A percentile compares a stretch with the other conserved stretches of the same genome.
Conservation (phyloP, 2,888 invertebrate species). For the Eilema sororculum region DNA sequence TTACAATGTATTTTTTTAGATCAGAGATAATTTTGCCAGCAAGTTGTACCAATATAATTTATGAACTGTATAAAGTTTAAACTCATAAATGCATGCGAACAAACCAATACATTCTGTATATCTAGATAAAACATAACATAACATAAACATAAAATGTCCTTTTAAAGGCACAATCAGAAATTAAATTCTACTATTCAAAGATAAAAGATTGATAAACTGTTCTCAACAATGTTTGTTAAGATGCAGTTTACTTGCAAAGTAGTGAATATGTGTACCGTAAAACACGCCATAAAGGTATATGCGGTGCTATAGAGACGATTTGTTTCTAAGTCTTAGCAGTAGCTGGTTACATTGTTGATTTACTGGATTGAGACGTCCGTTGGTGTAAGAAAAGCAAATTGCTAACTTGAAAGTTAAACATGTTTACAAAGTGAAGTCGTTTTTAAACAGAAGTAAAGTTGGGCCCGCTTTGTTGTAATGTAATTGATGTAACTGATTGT, state of each 20-base stretch:
- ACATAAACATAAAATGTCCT: not conserved
- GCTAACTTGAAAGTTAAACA: slow-evolving; percentile 44
- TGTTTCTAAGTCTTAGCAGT: slow-evolving; percentile 59
- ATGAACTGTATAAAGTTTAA: not conserved
- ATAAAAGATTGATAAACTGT: not conserved
- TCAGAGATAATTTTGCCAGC: not conserved
- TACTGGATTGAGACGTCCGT: slow-evolving; percentile 65
- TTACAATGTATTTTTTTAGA: too few species aligned
- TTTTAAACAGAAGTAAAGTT: slow-evolving; percentile 8
- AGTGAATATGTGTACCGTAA: slow-evolving; percentile 61
- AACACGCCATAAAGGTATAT: slow-evolving; percentile 71
- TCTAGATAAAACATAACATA: not conserved
- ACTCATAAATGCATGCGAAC: not conserved
- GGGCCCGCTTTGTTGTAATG: not conserved
- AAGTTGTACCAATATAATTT: not conserved
- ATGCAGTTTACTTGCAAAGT: slow-evolving; percentile 58
- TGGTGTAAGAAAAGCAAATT: slow-evolving; percentile 49
- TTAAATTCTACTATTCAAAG: not conserved
- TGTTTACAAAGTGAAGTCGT: slow-evolving; percentile 18
- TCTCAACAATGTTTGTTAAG: slow-evolving; percentile 51
- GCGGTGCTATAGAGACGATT: slow-evolving; percentile 69
- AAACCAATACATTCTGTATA: too few species aligned
- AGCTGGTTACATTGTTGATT: slow-evolving; percentile 69
- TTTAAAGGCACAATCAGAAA: not conserved
- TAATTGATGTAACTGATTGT: slow-evolving; percentile 1